phyloP scores from a whole-genome alignment of 2,113 vertebrate genomes.

The Eonycteris spelaea region DNA sequence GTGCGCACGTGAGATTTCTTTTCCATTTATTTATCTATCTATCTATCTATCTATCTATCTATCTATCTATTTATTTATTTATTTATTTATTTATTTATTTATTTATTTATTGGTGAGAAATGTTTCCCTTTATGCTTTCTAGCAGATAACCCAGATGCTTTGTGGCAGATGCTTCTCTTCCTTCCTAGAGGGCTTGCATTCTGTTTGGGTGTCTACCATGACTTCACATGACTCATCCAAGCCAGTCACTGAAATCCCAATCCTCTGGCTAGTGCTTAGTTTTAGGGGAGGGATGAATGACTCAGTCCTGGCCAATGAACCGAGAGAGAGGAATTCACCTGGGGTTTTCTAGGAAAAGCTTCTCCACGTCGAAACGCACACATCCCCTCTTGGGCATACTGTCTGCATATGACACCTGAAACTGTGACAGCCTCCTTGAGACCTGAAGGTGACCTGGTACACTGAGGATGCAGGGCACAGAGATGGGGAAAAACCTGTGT shows the following conservation, averaged over 20 bases:
- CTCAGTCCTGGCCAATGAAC: not conserved
- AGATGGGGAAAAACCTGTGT: not conserved
- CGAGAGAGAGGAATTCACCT: not conserved
- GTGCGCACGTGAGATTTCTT: not conserved
- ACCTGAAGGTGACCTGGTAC: too few species aligned
- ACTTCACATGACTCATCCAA: slow-evolving; percentile 14
- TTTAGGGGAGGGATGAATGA: not conserved
- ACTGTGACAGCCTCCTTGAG: not conserved
- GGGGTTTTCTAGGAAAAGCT: not conserved
- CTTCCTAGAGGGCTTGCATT: not conserved
- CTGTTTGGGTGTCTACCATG: not conserved
- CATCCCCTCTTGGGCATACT: not conserved
- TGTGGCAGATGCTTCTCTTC: not conserved
- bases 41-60: too few species aligned
- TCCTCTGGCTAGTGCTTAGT: not conserved
- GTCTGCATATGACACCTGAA: not conserved
- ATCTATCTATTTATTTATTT: too few species aligned
- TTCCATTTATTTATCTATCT: too few species aligned
- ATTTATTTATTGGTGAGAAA: not conserved
- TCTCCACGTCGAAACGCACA: not conserved
- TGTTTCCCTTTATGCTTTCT: not conserved
- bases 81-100: too few species aligned
- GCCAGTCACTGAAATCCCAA: not conserved
- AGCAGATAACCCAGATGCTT: not conserved
- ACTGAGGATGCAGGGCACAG: not conserved